Conservation (phyloP, 2,113 vertebrate species). For the Balaeniceps rex region DNA sequence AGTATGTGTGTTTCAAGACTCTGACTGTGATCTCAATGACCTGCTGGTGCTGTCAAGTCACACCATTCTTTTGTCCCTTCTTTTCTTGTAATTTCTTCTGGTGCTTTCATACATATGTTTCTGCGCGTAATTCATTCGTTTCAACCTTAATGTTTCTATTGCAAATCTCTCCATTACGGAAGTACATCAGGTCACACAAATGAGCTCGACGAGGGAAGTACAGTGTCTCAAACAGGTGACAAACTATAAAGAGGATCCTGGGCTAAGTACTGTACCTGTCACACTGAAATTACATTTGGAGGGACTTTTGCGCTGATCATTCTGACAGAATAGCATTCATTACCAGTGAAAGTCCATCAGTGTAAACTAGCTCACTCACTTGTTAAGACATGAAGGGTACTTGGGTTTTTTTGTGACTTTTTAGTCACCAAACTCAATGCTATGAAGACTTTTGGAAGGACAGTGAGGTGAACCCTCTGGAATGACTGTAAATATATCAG, state of each 20-base stretch:
- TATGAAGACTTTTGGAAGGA: background rate
- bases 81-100: background rate
- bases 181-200: background rate
- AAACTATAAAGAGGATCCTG: background rate
- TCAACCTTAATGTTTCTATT: background rate
- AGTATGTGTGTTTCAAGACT: background rate
- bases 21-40: background rate
- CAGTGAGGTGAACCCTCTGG: background rate
- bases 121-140: background rate
- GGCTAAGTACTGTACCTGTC: background rate
- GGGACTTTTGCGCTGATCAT: background rate
- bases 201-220: background rate
- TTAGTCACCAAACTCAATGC: background rate
- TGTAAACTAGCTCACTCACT: background rate
- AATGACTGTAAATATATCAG: background rate
- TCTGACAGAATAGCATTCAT: background rate
- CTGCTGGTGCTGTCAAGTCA: background rate
- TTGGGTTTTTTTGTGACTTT: background rate
- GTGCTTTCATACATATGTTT: background rate
- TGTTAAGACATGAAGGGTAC: background rate
- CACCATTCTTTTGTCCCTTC: background rate
- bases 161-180: background rate
- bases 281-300: background rate
- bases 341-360: background rate
- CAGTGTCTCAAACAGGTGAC: background rate